A percentile compares a stretch with the other conserved stretches of the same genome.
Evolutionary conservation across 2,888 invertebrate species (phyloP).

Genomic region (Megaustenia siamemsis): DNA sequence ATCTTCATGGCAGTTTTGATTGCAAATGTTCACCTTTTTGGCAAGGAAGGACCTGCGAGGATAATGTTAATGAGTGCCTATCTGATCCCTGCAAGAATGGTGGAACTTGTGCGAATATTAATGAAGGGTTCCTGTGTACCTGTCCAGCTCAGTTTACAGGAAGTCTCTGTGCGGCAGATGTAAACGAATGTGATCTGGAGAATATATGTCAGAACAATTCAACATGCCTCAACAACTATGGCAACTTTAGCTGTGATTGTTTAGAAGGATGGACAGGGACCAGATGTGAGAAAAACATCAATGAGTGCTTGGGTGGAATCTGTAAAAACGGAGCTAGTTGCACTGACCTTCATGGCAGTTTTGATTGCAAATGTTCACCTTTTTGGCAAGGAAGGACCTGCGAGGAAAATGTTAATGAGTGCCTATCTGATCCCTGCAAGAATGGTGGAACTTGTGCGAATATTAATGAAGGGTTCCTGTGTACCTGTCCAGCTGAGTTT

Average conservation of each 20-base stretch:
- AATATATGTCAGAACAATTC: slow-evolving; percentile 28
- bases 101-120: slow-evolving; percentile 37
- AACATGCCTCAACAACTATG: slow-evolving; percentile 26
- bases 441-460: slow-evolving; percentile 45
- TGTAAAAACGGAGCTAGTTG: slow-evolving; percentile 53
- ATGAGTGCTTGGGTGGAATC: slow-evolving; percentile 49
- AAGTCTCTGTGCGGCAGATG: slow-evolving; percentile 41
- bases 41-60: slow-evolving; percentile 49
- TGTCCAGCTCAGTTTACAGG: slow-evolving; percentile 48
- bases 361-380: slow-evolving; percentile 43
- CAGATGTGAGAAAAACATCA: slow-evolving; percentile 41
- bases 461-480: slow-evolving; percentile 44
- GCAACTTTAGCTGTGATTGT: slow-evolving; percentile 19
- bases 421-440: slow-evolving; percentile 39
- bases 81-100: slow-evolving; percentile 41
- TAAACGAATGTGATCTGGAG: slow-evolving; percentile 44
- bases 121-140: slow-evolving; percentile 48
- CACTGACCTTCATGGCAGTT: slow-evolving; percentile 39
- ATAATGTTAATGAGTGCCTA: slow-evolving; percentile 51
- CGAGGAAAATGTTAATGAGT: slow-evolving; percentile 50
- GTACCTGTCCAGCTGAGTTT: slow-evolving; percentile 46
- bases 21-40: slow-evolving; percentile 47
- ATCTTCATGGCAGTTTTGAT: slow-evolving; percentile 41
- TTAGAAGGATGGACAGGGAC: slow-evolving; percentile 38
- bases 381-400: slow-evolving; percentile 51